Evolutionary conservation across 2,888 invertebrate genomes (phyloP).

Genomic region (Villa cingulata): DNA sequence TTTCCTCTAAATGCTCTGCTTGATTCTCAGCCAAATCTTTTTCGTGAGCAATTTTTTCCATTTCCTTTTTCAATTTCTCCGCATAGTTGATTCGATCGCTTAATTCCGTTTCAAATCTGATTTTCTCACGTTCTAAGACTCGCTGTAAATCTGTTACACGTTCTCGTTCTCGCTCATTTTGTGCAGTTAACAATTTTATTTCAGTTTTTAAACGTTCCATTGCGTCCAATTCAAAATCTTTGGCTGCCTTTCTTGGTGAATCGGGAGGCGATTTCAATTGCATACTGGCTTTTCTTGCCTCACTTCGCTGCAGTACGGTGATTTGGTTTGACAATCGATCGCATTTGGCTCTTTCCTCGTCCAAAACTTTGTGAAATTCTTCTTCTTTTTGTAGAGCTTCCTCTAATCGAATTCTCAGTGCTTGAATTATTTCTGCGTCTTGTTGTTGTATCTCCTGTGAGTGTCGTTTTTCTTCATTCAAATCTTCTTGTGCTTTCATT

Average conservation of each 20-base stretch:
- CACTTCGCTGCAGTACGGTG: conserved; percentile 29
- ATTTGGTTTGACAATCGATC: conserved; percentile 38
- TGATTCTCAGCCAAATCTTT: conserved; percentile 30
- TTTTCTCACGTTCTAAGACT: conserved; percentile 34
- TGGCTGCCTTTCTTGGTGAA: conserved; percentile 30
- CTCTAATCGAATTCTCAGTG: conserved; percentile 50
- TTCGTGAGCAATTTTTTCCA: conserved; percentile 31
- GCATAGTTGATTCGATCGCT: conserved; percentile 33
- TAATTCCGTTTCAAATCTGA: conserved; percentile 33
- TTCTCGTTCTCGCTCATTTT: conserved; percentile 40
- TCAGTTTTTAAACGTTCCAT: conserved; percentile 40
- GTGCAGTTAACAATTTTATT: conserved; percentile 38
- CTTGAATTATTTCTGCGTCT: conserved; percentile 51
- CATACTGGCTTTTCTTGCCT: conserved; percentile 28
- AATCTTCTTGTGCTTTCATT: conserved; percentile 41
- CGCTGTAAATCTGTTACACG: conserved; percentile 38
- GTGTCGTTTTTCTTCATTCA: conserved; percentile 45
- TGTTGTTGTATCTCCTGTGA: conserved; percentile 45
- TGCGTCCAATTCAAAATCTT: conserved; percentile 38
- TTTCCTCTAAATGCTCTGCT: conserved; percentile 31
- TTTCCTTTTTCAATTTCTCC: conserved; percentile 33
- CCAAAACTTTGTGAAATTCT: conserved; percentile 46
- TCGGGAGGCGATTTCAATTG: conserved; percentile 29
- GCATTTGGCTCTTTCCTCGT: conserved; percentile 40
- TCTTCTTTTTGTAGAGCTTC: conserved; percentile 49